These are phyloP conservation scores for Mythimna vitellina DNA, from an alignment of 2,888 invertebrate species.

Conservation along the genomic window DNA sequence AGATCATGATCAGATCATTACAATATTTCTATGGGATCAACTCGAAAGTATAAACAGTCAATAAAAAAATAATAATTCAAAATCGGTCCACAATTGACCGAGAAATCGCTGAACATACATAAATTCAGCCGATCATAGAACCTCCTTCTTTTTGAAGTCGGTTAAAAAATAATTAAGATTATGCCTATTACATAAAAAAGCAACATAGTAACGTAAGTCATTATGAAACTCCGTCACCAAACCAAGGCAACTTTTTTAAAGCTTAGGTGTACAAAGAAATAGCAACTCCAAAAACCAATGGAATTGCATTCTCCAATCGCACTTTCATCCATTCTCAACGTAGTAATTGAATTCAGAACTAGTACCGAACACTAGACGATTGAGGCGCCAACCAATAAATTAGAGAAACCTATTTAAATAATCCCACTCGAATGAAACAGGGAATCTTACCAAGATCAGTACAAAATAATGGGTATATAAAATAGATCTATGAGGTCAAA, in stretches of 20 bases:
- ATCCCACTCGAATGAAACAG: conserved; percentile 4
- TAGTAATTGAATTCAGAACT: conserved; percentile 36
- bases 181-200: too few species aligned
- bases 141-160: too few species aligned
- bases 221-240: too few species aligned
- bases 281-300: neutral
- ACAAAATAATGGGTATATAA: conserved; percentile 37
- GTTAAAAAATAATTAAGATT: too few species aligned
- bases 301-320: conserved; percentile 36
- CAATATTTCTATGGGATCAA: too few species aligned
- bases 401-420: conserved; percentile 37
- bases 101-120: too few species aligned
- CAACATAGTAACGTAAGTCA: too few species aligned
- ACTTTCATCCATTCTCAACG: neutral
- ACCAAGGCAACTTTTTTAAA: neutral
- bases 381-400: conserved; percentile 30
- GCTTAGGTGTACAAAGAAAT: neutral
- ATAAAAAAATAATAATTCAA: too few species aligned
- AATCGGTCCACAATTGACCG: too few species aligned
- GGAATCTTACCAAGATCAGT: conserved; percentile 19
- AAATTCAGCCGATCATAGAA: too few species aligned
- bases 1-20: too few species aligned
- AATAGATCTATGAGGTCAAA: conserved; percentile 15
- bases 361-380: conserved; percentile 1
- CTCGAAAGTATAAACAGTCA: too few species aligned